Percentiles rank a stretch among this genome's conserved stretches.
Conservation (phyloP, 2,113 vertebrate species). For the Donacobius atricapilla region DNA sequence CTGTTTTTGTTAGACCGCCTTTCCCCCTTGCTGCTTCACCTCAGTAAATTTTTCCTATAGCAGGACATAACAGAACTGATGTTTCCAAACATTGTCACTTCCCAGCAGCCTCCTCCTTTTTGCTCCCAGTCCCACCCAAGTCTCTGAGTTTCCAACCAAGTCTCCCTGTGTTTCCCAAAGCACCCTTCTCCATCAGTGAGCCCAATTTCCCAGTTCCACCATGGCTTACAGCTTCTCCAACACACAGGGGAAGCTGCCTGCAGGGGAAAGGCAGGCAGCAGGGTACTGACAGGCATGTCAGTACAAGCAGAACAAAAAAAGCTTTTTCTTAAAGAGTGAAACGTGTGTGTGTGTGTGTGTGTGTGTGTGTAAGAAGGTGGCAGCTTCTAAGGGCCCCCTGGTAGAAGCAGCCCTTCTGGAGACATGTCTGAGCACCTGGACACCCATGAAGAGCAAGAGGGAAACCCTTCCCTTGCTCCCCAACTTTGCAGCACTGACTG, state of each 20-base stretch:
- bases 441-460: neutral
- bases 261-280: rapidly evolving
- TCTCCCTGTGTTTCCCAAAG: neutral
- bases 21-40: neutral
- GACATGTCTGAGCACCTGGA: rapidly evolving
- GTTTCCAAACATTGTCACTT: neutral
- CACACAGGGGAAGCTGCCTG: neutral
- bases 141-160: neutral
- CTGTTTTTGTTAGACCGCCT: neutral
- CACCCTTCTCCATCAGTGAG: neutral
- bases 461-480: neutral
- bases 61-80: neutral
- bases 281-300: rapidly evolving
- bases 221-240: neutral
- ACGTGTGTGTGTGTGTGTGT: rapidly evolving
- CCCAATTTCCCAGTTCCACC: neutral
- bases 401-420: neutral
- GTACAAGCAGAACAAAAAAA: neutral
- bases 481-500: neutral
- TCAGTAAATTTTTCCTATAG: neutral
- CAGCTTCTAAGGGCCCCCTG: neutral
- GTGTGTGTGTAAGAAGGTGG: rapidly evolving
- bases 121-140: neutral
- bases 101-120: neutral
- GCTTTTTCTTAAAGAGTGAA: neutral